Base-by-base conservation (phyloP, 1,140 invertebrate species). In the Zophobas morio region DNA sequence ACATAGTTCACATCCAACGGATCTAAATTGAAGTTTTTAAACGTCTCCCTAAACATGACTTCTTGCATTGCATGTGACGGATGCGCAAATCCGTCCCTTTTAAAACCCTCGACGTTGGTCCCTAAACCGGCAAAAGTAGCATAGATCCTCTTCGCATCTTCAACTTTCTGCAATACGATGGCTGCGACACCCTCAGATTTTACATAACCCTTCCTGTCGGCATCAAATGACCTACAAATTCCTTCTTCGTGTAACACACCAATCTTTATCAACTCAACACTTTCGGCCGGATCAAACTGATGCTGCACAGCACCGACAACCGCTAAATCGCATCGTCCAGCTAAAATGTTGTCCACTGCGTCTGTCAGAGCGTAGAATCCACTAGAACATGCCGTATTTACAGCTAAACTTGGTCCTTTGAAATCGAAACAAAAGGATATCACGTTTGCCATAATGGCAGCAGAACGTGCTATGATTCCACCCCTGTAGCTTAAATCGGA, bases 321-420 rank as follows among this genome's bases (percentile, higher is more conserved):
- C 1, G 94, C 95, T 5, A 91, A 88, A 77, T 96, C 94, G 84
- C 93, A 95, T 53, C 92, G 88, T 1, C 92, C 93, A 36, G 85
- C 87, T 36, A 90, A 85, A 20, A 96, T 94, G 6, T 91, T 90
- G 20, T 76, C 35, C 84, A 94, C 83, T 32, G 94, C 95, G 78
- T 94, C 90, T 78, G 93, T 89, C 79, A 95, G 84, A 0, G 93
- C 94, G 74, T 92, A 88, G 57, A 95, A 80, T 51, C 92, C 91
- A 32, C 94, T 95, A 0, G 93, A 94, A 84, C 95, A 96, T 0
- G 95, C 94, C 8, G 94, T 95, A 84, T 96, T 94, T 0, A 95
- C 82, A 0, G 92, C 88, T 81, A 90, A 94, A 84, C 93, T 94
- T 0, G 94, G 95, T 20, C 94, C 94, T 85, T 88, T 88, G 53